Percentiles rank a stretch among this genome's conserved stretches.
These are phyloP conservation scores for Rhinatrema bivittatum DNA, from an alignment of 2,797 vertebrate genomes.

Conservation along the genomic window DNA sequence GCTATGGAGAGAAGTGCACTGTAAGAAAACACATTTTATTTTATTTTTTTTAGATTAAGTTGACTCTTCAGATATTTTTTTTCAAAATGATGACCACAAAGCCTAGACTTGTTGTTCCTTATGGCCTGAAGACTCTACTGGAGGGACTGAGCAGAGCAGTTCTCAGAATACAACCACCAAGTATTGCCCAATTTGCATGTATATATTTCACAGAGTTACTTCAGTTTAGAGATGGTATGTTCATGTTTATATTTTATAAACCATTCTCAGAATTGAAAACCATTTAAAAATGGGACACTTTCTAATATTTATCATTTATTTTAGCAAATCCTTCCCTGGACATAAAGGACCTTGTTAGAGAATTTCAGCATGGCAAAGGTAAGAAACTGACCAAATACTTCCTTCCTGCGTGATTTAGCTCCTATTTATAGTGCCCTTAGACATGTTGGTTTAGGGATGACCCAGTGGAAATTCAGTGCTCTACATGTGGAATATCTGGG, in stretches of 20 bases:
- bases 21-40: too few species aligned
- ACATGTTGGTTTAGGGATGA: too few species aligned
- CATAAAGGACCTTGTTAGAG: slow-evolving; percentile 41
- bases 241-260: not conserved
- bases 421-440: too few species aligned
- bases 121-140: slow-evolving; percentile 43
- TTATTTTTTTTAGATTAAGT: too few species aligned
- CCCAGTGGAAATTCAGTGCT: too few species aligned
- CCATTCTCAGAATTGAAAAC: not conserved
- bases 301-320: not conserved
- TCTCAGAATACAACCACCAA: slow-evolving; percentile 28
- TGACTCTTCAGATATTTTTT: not conserved
- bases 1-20: too few species aligned
- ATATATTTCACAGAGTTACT: slow-evolving; percentile 49
- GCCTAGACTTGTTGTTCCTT: slow-evolving; percentile 34
- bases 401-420: too few species aligned
- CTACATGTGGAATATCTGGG: too few species aligned
- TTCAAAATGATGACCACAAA: slow-evolving; percentile 38
- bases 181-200: slow-evolving; percentile 43
- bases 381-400: slow-evolving; percentile 14
- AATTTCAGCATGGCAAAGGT: slow-evolving; percentile 37
- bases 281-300: slow-evolving; percentile 6
- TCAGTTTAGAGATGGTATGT: slow-evolving; percentile 48
- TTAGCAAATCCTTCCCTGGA: slow-evolving; percentile 36
- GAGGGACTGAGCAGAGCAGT: slow-evolving; percentile 47